A percentile compares a stretch with the other conserved stretches of the same genome.
phyloP scores from a whole-genome alignment of 2,797 vertebrate species.

The Masticophis lateralis region DNA sequence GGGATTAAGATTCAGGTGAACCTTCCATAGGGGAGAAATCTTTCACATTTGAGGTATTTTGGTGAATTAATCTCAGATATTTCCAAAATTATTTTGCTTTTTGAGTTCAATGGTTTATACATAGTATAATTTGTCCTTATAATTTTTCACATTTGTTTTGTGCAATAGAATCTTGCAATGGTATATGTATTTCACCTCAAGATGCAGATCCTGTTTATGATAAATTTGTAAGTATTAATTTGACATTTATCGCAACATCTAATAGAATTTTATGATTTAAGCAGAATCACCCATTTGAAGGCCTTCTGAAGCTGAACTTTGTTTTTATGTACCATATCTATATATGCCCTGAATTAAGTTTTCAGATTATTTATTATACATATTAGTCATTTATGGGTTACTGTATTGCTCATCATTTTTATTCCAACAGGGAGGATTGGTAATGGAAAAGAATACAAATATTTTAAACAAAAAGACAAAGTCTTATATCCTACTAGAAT shows the following conservation, averaged over 20 bases:
- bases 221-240: slow-evolving; percentile 26
- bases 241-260: background rate
- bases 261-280: background rate
- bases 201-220: slow-evolving; percentile 9
- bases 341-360: background rate
- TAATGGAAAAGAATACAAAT: background rate
- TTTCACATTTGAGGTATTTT: background rate
- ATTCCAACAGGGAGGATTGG: background rate
- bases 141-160: slow-evolving; percentile 27
- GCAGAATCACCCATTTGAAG: background rate
- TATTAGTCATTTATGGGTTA: background rate
- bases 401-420: background rate
- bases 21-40: background rate
- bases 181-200: slow-evolving; percentile 19
- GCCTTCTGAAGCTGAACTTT: background rate
- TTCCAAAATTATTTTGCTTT: background rate
- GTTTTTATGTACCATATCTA: background rate
- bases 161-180: slow-evolving; percentile 29
- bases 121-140: background rate
- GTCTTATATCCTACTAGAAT: background rate
- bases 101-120: background rate
- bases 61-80: background rate
- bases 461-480: background rate
- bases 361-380: background rate
- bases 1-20: background rate